These are phyloP conservation scores for Danio albolineatus DNA, from an alignment of 2,797 vertebrate species.

Conservation along the genomic window DNA sequence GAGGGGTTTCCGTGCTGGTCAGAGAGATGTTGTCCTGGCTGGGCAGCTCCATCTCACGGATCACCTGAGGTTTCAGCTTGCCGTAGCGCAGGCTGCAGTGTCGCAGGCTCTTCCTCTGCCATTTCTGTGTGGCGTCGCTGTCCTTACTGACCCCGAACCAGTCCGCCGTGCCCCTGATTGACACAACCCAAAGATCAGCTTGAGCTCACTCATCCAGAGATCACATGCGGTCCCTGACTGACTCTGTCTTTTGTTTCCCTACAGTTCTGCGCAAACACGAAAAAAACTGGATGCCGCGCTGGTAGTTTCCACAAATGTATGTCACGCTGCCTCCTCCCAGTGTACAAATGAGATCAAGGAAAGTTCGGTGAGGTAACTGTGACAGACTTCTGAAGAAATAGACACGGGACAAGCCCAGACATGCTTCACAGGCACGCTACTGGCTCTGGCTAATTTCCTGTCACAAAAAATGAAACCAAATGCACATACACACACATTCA, in stretches of 20 bases:
- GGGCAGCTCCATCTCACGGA: constrained; percentile 95
- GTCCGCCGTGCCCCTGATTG: constrained; percentile 92
- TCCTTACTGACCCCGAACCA: constrained; percentile 99
- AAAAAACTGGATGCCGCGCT: background rate
- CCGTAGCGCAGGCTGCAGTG: constrained; percentile 98
- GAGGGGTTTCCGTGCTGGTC: constrained; percentile 96
- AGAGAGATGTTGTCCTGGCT: constrained; percentile 98
- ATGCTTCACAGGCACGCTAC: constrained; percentile 49
- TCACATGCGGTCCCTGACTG: constrained; percentile 14
- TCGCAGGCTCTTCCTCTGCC: constrained; percentile 96
- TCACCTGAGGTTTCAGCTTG: constrained; percentile 94
- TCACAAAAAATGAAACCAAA: constrained; percentile 43
- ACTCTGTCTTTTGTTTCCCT: constrained; percentile 16
- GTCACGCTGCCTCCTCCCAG: background rate
- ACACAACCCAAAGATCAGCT: constrained; percentile 49
- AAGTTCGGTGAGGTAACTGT: constrained; percentile 18
- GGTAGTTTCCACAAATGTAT: constrained; percentile 20
- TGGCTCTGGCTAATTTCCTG: constrained; percentile 20
- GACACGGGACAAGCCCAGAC: constrained; percentile 66
- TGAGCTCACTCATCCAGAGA: constrained; percentile 53
- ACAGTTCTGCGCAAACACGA: background rate
- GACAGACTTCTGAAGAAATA: constrained; percentile 46
- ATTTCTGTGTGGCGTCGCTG: constrained; percentile 93
- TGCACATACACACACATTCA: constrained; percentile 32
- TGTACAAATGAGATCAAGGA: constrained; percentile 33